phyloP scores from a whole-genome alignment of 2,113 vertebrate genomes.

The Scortum barcoo region DNA sequence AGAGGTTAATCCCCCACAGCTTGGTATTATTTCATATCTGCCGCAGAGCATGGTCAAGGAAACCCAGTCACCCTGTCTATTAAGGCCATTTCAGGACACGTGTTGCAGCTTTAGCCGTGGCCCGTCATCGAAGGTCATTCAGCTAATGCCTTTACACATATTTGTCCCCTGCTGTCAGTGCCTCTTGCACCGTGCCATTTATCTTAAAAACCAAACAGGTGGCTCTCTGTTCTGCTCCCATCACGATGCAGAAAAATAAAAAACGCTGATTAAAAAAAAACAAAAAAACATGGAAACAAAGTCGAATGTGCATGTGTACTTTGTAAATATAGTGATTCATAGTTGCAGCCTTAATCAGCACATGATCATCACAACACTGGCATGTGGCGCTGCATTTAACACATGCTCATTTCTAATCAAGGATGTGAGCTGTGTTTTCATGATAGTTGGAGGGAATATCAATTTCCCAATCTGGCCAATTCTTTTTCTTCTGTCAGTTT shows the following conservation, averaged over 20 bases:
- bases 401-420: too few relatives aligned
- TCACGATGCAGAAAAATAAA: neutral
- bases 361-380: neutral
- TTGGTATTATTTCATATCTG: conserved; percentile 54
- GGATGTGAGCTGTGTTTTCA: neutral
- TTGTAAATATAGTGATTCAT: neutral
- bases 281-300: neutral
- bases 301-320: neutral
- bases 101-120: conserved; percentile 4
- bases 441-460: neutral
- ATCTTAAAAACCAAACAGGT: conserved; percentile 31
- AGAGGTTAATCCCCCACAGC: conserved; percentile 59
- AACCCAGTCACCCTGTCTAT: conserved; percentile 30
- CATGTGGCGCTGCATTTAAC: neutral
- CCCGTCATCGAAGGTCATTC: conserved; percentile 54
- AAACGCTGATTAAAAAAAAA: too few relatives aligned
- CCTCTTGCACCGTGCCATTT: conserved; percentile 21
- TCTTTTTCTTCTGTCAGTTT: neutral
- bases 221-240: conserved; percentile 6
- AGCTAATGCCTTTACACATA: conserved; percentile 45
- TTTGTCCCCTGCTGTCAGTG: conserved; percentile 36
- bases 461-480: neutral
- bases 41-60: conserved; percentile 28
- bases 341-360: neutral
- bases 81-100: conserved; percentile 31